Evolutionary conservation across 2,888 invertebrate genomes (phyloP).

Genomic region (Sphaerophoria taeniata): DNA sequence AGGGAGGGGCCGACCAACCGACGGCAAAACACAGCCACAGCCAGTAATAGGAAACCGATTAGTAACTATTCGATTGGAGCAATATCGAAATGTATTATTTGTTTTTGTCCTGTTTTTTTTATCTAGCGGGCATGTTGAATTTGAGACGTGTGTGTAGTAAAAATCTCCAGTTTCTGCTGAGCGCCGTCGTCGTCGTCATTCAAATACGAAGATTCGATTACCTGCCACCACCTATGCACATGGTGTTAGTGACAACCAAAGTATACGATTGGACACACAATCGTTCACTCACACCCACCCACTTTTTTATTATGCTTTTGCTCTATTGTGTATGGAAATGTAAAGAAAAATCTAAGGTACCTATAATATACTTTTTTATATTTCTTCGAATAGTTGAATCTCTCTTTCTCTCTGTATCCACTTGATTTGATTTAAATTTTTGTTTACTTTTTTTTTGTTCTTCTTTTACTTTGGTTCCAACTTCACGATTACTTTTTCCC

Average conservation of each 20-base stretch:
- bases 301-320: conserved; percentile 73
- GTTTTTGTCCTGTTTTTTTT: not conserved
- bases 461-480: not conserved
- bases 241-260: conserved; percentile 74
- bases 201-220: conserved; percentile 71
- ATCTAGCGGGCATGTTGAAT: conserved; percentile 11
- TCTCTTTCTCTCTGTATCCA: conserved; percentile 73
- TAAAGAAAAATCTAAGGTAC: conserved; percentile 51
- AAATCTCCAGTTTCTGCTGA: conserved; percentile 62
- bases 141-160: conserved; percentile 62
- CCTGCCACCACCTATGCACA: conserved; percentile 74
- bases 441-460: too few relatives aligned
- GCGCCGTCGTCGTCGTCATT: conserved; percentile 68
- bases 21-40: conserved; percentile 54
- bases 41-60: conserved; percentile 74
- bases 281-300: conserved; percentile 72
- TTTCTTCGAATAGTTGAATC: conserved; percentile 67
- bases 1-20: conserved; percentile 69
- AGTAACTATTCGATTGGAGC: conserved; percentile 74
- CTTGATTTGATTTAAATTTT: conserved; percentile 72
- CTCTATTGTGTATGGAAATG: conserved; percentile 66
- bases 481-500: conserved; percentile 56
- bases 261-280: conserved; percentile 73
- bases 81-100: conserved; percentile 64
- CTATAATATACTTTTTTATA: conserved; percentile 51